Conservation (phyloP, 1,140 invertebrate species). For the Sesamia nonagrioides region DNA sequence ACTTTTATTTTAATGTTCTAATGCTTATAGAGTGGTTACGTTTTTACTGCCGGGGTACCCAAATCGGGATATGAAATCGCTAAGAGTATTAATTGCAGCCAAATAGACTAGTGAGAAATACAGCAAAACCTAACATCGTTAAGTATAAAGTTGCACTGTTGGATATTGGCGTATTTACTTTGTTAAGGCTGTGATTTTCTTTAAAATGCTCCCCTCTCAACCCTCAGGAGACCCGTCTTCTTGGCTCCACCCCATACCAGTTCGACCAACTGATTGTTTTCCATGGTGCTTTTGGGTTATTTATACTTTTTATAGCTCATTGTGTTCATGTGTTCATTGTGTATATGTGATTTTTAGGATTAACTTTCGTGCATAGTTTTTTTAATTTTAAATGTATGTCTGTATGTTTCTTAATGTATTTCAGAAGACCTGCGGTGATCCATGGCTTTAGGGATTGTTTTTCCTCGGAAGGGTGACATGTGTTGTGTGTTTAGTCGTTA, state of each 20-base stretch:
- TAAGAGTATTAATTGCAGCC: too few relatives aligned
- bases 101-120: too few relatives aligned
- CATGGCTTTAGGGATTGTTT: neutral
- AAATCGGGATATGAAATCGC: too few relatives aligned
- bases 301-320: neutral
- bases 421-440: neutral
- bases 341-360: neutral
- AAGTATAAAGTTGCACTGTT: neutral
- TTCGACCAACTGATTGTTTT: too few relatives aligned
- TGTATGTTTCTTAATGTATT: neutral
- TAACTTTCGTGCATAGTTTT: neutral
- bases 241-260: too few relatives aligned
- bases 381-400: neutral
- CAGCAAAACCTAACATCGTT: neutral
- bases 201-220: neutral
- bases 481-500: too few relatives aligned
- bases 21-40: too few relatives aligned
- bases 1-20: too few relatives aligned
- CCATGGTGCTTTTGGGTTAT: slow-evolving; percentile 10
- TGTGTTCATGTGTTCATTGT: neutral
- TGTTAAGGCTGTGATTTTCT: neutral
- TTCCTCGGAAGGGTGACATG: too few relatives aligned
- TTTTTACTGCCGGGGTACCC: too few relatives aligned
- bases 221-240: too few relatives aligned
- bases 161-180: neutral